These are phyloP conservation scores for Cordilura impudica DNA, from an alignment of 2,888 invertebrate species.

Conservation along the genomic window DNA sequence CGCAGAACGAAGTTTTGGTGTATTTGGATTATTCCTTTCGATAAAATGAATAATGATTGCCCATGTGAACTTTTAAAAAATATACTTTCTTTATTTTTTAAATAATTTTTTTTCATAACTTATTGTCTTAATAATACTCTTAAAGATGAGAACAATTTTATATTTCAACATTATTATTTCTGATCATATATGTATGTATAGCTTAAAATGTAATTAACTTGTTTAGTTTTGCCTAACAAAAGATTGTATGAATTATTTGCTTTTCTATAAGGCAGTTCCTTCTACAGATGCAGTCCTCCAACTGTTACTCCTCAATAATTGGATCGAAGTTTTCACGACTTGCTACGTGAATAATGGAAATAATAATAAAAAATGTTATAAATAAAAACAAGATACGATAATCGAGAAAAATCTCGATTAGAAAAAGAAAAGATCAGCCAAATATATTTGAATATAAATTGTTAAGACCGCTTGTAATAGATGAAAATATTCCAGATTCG, in stretches of 20 bases:
- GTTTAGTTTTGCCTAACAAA: not conserved
- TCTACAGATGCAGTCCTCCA: constrained; percentile 7
- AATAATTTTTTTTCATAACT: constrained; percentile 15
- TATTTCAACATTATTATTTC: constrained; percentile 37
- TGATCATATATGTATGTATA: constrained; percentile 33
- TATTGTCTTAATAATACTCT: constrained; percentile 41
- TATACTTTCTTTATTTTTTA: not conserved
- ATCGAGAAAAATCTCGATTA: constrained; percentile 64
- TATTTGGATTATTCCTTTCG: no score
- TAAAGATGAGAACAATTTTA: constrained; percentile 58
- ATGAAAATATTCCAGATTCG: constrained; percentile 84
- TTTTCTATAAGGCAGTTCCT: constrained; percentile 37
- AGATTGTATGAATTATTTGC: constrained; percentile 3
- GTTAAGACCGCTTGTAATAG: constrained; percentile 87
- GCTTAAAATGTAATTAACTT: constrained; percentile 35
- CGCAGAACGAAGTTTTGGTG: no score
- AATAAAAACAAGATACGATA: constrained; percentile 63
- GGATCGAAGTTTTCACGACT: constrained; percentile 62
- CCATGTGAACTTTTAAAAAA: not conserved
- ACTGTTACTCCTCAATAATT: not conserved
- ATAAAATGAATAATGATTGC: no score
- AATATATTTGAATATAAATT: constrained; percentile 88
- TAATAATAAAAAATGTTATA: constrained; percentile 63
- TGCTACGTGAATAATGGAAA: constrained; percentile 61
- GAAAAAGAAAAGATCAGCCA: constrained; percentile 79